Percentiles rank a stretch among this genome's conserved stretches.
Conservation (phyloP, 2,888 invertebrate genomes). For the Cheiracanthium punctorium region DNA sequence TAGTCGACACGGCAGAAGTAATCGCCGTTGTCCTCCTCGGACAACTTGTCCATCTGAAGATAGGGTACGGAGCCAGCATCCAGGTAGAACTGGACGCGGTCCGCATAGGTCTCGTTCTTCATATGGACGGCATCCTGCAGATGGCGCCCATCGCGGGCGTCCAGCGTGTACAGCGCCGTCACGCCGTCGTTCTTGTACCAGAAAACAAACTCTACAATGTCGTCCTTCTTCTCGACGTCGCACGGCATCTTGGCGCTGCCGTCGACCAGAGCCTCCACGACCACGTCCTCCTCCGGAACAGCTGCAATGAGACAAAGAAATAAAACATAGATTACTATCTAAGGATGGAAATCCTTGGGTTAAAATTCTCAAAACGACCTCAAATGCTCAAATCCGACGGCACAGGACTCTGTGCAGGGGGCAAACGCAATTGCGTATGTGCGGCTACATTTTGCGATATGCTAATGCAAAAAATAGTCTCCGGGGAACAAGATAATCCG, state of each 20-base stretch:
- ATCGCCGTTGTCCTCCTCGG: constrained; percentile 50
- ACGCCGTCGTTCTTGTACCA: constrained; percentile 68
- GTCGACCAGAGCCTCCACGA: constrained; percentile 61
- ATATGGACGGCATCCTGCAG: constrained; percentile 41
- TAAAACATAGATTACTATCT: too few relatives aligned
- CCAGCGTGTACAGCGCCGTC: constrained; percentile 60
- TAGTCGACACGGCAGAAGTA: constrained; percentile 62
- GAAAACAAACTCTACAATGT: constrained; percentile 61
- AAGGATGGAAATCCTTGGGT: too few relatives aligned
- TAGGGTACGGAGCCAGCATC: constrained; percentile 20
- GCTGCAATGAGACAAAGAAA: too few relatives aligned
- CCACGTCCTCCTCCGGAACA: constrained; percentile 7
- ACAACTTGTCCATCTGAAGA: constrained; percentile 47
- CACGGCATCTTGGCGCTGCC: constrained; percentile 65
- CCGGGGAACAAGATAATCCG: too few relatives aligned
- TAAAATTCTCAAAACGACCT: too few relatives aligned
- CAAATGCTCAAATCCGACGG: too few relatives aligned
- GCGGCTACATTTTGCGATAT: too few relatives aligned
- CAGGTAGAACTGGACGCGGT: constrained; percentile 50
- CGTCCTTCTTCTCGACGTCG: constrained; percentile 43
- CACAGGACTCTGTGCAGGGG: too few relatives aligned
- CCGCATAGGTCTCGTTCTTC: constrained; percentile 53
- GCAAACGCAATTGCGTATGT: too few relatives aligned
- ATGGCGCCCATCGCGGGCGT: constrained; percentile 25
- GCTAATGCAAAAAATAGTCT: too few relatives aligned